These are phyloP conservation scores for Dolichotis patagonum DNA, from an alignment of 2,113 vertebrate genomes.

Conservation along the genomic window DNA sequence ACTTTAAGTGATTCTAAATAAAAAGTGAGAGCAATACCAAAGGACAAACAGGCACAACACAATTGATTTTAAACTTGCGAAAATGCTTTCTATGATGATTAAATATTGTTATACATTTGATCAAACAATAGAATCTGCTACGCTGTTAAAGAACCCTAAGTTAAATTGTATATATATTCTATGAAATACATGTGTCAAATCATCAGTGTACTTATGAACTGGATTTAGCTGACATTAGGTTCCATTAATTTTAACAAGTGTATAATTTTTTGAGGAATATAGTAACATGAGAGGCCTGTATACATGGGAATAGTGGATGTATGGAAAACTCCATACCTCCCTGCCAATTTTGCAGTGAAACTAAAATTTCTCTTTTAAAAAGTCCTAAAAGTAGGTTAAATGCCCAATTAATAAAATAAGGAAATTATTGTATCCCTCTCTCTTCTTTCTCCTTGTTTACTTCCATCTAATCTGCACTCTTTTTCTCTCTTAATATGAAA, in stretches of 20 bases:
- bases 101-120: neutral
- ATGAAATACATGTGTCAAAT: neutral
- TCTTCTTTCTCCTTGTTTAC: neutral
- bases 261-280: neutral
- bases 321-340: neutral
- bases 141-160: neutral
- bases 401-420: neutral
- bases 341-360: neutral
- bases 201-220: neutral
- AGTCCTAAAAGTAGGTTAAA: neutral
- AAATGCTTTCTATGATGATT: neutral
- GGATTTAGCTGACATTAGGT: neutral
- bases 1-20: neutral
- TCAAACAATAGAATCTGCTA: neutral
- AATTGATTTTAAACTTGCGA: neutral
- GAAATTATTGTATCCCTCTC: neutral
- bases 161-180: neutral
- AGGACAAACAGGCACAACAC: neutral
- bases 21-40: neutral
- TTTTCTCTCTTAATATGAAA: neutral
- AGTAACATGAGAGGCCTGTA: neutral
- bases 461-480: rapidly evolving
- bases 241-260: neutral
- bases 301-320: rapidly evolving
- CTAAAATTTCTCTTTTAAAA: neutral